phyloP scores from a whole-genome alignment of 2,888 invertebrate species.

The Pristionchus entomophagus region DNA sequence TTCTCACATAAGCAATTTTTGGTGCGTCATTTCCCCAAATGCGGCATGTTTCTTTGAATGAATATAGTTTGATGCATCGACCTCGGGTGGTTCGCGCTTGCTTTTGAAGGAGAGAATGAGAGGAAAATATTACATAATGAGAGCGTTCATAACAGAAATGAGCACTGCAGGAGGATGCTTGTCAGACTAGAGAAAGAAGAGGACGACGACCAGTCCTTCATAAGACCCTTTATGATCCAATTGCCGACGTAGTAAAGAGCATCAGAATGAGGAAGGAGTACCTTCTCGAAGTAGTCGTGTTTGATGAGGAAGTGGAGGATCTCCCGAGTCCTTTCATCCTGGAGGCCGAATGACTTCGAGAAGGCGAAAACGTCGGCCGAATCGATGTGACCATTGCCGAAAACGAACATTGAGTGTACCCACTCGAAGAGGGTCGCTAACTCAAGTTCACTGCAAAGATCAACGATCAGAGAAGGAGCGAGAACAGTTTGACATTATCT shows the following conservation, averaged over 20 bases:
- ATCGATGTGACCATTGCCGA: neutral
- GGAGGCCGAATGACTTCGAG: neutral
- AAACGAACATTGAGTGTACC: neutral
- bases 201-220: neutral
- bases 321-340: neutral
- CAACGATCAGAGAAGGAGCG: neutral
- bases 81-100: neutral
- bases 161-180: neutral
- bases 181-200: neutral
- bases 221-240: neutral
- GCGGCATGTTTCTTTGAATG: too few species aligned
- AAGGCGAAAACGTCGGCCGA: neutral
- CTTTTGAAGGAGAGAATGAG: too few species aligned
- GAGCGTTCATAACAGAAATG: neutral
- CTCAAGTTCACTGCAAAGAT: slow-evolving; percentile 10
- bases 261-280: too few species aligned
- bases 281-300: neutral
- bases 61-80: neutral
- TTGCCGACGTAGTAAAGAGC: neutral
- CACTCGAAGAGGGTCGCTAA: neutral
- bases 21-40: neutral
- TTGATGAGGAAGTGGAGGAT: neutral
- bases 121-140: neutral
- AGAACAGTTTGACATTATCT: too few species aligned
- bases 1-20: neutral